Evolutionary conservation across 1,140 invertebrate genomes (phyloP).

Genomic region (Heliconius nattereri): DNA sequence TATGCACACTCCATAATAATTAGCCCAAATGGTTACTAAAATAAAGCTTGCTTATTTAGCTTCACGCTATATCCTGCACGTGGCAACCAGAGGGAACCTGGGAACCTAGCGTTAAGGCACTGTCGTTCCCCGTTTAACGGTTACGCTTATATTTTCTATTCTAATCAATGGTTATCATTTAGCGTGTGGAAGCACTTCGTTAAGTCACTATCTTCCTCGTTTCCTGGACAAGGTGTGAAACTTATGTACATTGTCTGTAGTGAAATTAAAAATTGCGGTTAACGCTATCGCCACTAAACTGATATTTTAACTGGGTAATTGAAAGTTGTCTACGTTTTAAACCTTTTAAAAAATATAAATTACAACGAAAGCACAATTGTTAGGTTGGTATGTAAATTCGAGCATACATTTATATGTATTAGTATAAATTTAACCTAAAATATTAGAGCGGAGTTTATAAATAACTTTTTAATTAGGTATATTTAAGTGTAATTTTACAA

Average conservation of each 20-base stretch:
- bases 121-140: not conserved
- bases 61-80: no score
- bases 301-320: slow-evolving; percentile 3
- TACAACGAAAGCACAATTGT: not conserved
- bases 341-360: not conserved
- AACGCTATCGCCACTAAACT: not conserved
- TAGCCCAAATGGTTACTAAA: not conserved
- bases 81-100: no score
- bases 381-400: not conserved
- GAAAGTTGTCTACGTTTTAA: not conserved
- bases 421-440: no score
- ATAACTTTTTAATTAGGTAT: no score
- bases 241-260: not conserved
- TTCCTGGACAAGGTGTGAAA: slow-evolving; percentile 37
- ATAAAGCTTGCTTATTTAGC: no score
- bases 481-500: no score
- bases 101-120: not conserved
- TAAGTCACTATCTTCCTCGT: slow-evolving; percentile 31
- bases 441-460: no score
- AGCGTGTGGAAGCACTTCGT: slow-evolving; percentile 30
- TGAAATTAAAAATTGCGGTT: slow-evolving; percentile 14
- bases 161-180: slow-evolving; percentile 30
- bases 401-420: no score
- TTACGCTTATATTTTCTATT: slow-evolving; percentile 19
- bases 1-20: not conserved